Evolutionary conservation across 2,888 invertebrate genomes (phyloP).

Genomic region (Cephus nigrinus): DNA sequence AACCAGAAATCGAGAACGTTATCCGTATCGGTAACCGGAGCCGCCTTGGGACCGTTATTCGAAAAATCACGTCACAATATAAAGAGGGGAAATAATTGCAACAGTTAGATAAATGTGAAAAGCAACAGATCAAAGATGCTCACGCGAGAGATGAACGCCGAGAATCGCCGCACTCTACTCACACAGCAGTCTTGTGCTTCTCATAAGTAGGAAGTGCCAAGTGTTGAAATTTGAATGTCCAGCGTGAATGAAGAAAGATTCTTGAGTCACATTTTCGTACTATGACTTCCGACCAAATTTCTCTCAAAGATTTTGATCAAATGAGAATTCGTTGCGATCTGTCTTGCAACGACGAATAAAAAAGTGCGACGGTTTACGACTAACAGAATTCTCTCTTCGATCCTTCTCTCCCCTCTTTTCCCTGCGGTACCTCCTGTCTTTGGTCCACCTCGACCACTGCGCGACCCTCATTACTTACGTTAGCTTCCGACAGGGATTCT

Average conservation of each 20-base stretch:
- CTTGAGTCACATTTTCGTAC: conserved; percentile 35
- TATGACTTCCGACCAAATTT: conserved; percentile 28
- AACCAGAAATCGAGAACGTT: too few relatives aligned
- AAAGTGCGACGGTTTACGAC: conserved; percentile 50
- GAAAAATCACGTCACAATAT: too few relatives aligned
- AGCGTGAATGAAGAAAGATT: conserved; percentile 3
- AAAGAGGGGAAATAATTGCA: too few relatives aligned
- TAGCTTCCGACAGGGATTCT: background rate
- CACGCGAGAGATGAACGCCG: too few relatives aligned
- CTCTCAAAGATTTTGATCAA: background rate
- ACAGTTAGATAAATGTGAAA: too few relatives aligned
- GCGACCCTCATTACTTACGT: background rate
- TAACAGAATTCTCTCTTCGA: conserved; percentile 58
- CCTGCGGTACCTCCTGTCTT: background rate
- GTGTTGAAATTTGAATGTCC: conserved; percentile 1
- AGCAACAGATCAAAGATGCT: too few relatives aligned
- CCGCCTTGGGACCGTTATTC: too few relatives aligned
- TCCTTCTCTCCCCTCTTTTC: conserved; percentile 26
- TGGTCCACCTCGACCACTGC: background rate
- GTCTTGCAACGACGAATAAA: conserved; percentile 33
- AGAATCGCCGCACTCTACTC: too few relatives aligned
- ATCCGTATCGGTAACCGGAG: too few relatives aligned
- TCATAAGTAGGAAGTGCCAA: conserved; percentile 10
- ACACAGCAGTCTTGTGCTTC: too few relatives aligned
- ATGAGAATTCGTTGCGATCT: too few relatives aligned